Evolutionary conservation across 2,113 vertebrate genomes (phyloP).

Genomic region (Lichenostomus cassidix): DNA sequence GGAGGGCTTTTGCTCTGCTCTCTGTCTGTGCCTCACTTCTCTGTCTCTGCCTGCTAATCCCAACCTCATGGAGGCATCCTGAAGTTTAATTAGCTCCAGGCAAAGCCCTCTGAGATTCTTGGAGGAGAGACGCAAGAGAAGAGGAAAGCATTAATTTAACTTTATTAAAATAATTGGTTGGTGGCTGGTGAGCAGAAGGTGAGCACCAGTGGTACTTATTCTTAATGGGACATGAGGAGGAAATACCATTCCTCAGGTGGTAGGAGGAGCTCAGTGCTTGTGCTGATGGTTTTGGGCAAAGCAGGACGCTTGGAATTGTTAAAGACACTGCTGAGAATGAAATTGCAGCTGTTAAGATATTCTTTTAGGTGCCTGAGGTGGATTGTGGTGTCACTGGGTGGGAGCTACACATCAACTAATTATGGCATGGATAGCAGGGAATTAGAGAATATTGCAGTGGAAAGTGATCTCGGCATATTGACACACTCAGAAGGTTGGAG

Average conservation of each 20-base stretch:
- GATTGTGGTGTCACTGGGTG: background rate
- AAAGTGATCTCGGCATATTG: background rate
- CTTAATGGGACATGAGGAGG: background rate
- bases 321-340: background rate
- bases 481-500: background rate
- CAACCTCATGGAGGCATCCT: background rate
- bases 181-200: background rate
- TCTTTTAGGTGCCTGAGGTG: conserved; percentile 1
- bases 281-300: background rate
- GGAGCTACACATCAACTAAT: background rate
- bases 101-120: conserved; percentile 23
- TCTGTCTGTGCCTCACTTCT: background rate
- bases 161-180: conserved; percentile 32
- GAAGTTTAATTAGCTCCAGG: conserved; percentile 52
- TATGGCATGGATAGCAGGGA: background rate
- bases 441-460: background rate
- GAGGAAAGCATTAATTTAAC: conserved; percentile 31
- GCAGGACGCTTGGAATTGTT: background rate
- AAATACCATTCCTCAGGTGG: background rate
- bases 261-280: background rate
- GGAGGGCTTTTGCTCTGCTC: background rate
- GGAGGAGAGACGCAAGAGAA: background rate
- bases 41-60: background rate
- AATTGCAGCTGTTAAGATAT: background rate
- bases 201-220: background rate